Evolutionary conservation across 2,888 invertebrate species (phyloP), one percentile per base, ranked within the genome.

Genomic region (Drosophila fulvimacula): DNA sequence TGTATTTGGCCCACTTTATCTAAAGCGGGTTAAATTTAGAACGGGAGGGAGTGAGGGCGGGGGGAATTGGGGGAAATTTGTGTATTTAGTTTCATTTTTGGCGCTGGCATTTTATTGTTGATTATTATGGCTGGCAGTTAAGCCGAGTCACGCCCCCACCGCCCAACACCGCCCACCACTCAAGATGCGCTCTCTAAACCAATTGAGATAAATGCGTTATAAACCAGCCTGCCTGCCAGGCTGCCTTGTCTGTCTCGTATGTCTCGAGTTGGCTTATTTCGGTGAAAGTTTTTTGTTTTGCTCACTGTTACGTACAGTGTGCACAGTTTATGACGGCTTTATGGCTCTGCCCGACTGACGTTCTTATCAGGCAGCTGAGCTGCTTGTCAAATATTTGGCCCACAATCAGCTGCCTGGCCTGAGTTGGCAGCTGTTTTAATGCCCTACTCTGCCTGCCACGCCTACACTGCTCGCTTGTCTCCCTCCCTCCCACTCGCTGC

Each of bases 141-240:
- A 36, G 6, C 34, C 21, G 9, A 51, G 3, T 32, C 34, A n/a
- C 21, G 10, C 36, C 51, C 21, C 44, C 57, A n/a, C n/a, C n/a
- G n/a, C n/a, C 3, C 19, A 24, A 15, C 32, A 17, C 13, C 21
- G 9, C 5, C n/a, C 13, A 42, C n/a, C 10, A 9, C 17, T 52
- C 52, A 49, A 60, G 61, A 59, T 57, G 63, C 51, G 32, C 55
- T 60, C 51, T 51, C 58, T 61, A 51, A 51, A 59, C 68, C 80
- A 81, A 83, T 86, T 73, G 76, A 88, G 85, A 88, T 85, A 88
- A 88, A 83, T 87, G 76, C 61, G 79, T 80, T 84, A 80, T 83
- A 86, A 86, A 79, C 48, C 62, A 30, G 27, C 19, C 49, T 42
- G 34, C 36, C 41, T 30, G 39, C 36, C 41, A 21, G 46, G 27